These are phyloP conservation scores for Prosapia bicincta DNA, from an alignment of 2,888 invertebrate species.

Conservation along the genomic window DNA sequence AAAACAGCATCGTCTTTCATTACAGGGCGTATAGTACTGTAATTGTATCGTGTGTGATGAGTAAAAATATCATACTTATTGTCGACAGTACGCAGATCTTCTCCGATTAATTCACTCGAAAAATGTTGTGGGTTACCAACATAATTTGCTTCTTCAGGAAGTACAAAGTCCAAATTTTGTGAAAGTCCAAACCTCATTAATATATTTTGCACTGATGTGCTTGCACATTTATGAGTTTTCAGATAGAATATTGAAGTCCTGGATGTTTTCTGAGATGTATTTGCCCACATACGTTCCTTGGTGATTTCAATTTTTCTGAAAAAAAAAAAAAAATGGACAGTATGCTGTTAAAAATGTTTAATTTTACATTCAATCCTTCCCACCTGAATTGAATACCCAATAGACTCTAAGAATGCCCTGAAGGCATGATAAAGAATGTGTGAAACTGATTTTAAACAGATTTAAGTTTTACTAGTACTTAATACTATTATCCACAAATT, in stretches of 20 bases:
- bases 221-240: conserved; percentile 40
- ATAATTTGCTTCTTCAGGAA: conserved; percentile 36
- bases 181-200: conserved; percentile 36
- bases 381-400: too few relatives aligned
- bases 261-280: background rate
- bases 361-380: too few relatives aligned
- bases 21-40: conserved; percentile 32
- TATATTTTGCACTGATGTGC: conserved; percentile 40
- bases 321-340: too few relatives aligned
- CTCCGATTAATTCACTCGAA: conserved; percentile 26
- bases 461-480: too few relatives aligned
- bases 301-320: background rate
- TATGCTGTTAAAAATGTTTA: too few relatives aligned
- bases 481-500: too few relatives aligned
- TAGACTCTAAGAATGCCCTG: too few relatives aligned
- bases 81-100: conserved; percentile 23
- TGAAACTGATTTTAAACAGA: too few relatives aligned
- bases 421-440: too few relatives aligned
- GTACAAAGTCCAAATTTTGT: conserved; percentile 35
- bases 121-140: conserved; percentile 36
- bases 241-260: conserved; percentile 36
- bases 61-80: conserved; percentile 38
- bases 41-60: conserved; percentile 38
- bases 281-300: background rate
- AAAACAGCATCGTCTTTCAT: conserved; percentile 34